These are phyloP conservation scores for Andrena flavipes DNA, from an alignment of 2,888 invertebrate species.

Conservation along the genomic window DNA sequence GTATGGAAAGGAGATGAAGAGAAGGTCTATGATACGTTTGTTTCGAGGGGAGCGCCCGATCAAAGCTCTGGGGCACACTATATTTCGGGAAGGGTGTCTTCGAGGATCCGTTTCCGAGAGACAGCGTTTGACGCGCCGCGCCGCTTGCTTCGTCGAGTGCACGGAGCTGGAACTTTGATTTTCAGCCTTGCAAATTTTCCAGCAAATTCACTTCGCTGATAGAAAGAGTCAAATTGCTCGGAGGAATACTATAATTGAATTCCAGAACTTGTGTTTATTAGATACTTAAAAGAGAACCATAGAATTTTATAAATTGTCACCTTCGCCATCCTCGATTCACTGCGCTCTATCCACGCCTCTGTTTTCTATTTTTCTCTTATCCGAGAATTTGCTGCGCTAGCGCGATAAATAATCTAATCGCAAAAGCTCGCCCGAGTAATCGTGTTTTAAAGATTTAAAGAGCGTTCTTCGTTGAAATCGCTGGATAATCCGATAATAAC, in stretches of 20 bases:
- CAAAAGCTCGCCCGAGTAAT: constrained; percentile 2
- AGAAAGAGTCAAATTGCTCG: too few relatives aligned
- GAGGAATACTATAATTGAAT: too few relatives aligned
- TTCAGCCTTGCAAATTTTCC: too few relatives aligned
- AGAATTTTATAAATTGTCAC: constrained; percentile 13
- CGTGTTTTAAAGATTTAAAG: constrained; percentile 26
- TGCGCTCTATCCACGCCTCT: not conserved
- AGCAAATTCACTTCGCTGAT: too few relatives aligned
- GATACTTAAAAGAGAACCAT: not conserved
- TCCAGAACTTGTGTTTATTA: too few relatives aligned
- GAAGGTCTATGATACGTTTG: constrained; percentile 34
- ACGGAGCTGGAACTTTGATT: not conserved
- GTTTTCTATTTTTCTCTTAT: not conserved
- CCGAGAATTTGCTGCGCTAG: not conserved
- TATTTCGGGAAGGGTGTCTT: not conserved
- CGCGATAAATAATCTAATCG: constrained; percentile 56
- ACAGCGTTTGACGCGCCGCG: not conserved
- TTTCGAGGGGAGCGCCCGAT: constrained; percentile 7
- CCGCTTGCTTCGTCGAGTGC: not conserved
- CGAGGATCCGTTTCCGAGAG: constrained; percentile 1
- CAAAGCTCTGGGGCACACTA: not conserved
- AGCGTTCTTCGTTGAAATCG: constrained; percentile 12
- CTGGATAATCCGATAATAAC: constrained; percentile 30
- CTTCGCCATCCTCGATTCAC: constrained; percentile 31
- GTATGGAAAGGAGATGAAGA: constrained; percentile 26